Evolutionary conservation across 2,113 vertebrate genomes (phyloP).

Genomic region (Polypterus bichir): DNA sequence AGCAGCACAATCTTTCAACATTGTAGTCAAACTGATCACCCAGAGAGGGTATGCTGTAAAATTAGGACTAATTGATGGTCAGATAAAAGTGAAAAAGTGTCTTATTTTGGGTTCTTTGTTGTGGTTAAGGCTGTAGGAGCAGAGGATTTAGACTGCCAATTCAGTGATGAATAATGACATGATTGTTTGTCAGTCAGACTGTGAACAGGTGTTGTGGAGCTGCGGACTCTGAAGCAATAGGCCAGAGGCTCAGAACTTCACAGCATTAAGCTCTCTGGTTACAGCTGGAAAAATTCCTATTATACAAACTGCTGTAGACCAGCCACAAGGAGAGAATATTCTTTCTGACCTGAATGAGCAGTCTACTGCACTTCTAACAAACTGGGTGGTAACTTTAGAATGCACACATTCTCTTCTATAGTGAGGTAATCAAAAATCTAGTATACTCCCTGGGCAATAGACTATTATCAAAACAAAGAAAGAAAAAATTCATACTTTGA

Average conservation of each 20-base stretch:
- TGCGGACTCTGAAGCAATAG: constrained; percentile 19
- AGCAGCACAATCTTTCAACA: not conserved
- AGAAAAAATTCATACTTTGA: constrained; percentile 1
- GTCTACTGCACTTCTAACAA: constrained; percentile 27
- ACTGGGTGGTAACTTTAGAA: constrained; percentile 26
- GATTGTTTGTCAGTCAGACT: constrained; percentile 35
- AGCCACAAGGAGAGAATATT: constrained; percentile 15
- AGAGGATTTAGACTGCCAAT: constrained; percentile 23
- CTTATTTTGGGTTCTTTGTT: constrained; percentile 11
- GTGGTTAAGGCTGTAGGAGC: constrained; percentile 6
- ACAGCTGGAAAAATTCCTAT: constrained; percentile 28
- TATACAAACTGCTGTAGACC: constrained; percentile 16
- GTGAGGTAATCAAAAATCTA: constrained; percentile 9
- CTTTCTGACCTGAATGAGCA: constrained; percentile 19
- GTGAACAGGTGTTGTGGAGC: constrained; percentile 37
- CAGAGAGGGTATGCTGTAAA: not conserved
- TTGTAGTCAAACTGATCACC: constrained; percentile 1
- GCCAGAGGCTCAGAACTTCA: constrained; percentile 18
- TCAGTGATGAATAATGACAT: constrained; percentile 33
- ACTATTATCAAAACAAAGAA: not conserved
- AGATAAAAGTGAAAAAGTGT: constrained; percentile 6
- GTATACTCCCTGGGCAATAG: not conserved
- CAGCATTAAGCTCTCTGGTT: constrained; percentile 30
- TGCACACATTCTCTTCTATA: constrained; percentile 8
- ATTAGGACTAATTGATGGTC: constrained; percentile 3